Conservation (phyloP, 2,888 invertebrate genomes). For the Melolontha melolontha region DNA sequence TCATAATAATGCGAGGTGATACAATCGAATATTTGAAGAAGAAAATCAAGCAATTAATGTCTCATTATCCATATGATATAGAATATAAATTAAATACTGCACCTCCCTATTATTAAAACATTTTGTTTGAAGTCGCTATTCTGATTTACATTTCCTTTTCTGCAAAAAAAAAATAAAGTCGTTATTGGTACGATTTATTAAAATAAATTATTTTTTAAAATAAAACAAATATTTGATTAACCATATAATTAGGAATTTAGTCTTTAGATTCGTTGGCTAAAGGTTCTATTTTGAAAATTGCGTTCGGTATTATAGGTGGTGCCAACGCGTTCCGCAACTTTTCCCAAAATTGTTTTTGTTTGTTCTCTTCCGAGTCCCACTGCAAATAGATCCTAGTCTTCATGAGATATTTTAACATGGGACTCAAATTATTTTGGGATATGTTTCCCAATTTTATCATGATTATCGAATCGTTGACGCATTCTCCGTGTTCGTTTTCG, state of each 20-base stretch:
- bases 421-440: constrained; percentile 69
- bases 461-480: constrained; percentile 71
- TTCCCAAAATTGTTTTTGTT: constrained; percentile 61
- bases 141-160: not conserved
- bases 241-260: not conserved
- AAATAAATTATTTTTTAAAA: not conserved
- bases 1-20: no score
- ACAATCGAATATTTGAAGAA: no score
- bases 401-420: constrained; percentile 72
- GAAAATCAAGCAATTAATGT: no score
- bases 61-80: no score
- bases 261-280: not conserved
- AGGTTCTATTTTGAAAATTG: not conserved
- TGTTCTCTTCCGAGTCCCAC: constrained; percentile 69
- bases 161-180: not conserved
- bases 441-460: constrained; percentile 74
- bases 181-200: no score
- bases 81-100: no score
- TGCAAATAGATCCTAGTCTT: constrained; percentile 74
- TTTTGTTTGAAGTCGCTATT: no score
- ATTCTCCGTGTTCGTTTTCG: constrained; percentile 67
- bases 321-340: constrained; percentile 58
- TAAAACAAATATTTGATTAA: not conserved
- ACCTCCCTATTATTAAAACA: no score
- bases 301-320: constrained; percentile 38